Base-by-base conservation (phyloP, 2,888 invertebrate genomes). In the Hydroisotoma schaefferi region DNA sequence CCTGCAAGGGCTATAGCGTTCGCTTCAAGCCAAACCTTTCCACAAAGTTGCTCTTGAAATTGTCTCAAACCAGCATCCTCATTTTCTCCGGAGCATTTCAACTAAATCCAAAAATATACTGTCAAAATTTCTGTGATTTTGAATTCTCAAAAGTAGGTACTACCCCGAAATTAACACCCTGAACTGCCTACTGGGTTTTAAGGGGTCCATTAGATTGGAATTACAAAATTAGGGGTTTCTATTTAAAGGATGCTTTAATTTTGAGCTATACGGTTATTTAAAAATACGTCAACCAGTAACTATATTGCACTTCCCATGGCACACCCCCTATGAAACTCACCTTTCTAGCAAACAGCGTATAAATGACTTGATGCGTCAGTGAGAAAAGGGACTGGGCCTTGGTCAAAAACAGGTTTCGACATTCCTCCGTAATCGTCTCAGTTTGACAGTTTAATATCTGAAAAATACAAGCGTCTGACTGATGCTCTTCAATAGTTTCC, bases 341-440 rank as follows among this genome's bases (percentile, higher is more conserved):
- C 63, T 68, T 63, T 43, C 61, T 48, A 15, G 66, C 68, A 28
- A 70, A 44, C 0, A 68, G 55, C 46, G 63, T 65, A 58, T 61
- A 70, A 28, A 70, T 57, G 22, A 70, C 65, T 59, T 70, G 70
- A 62, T 70, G 70, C 0, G 70, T 70, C 37, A 70, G 52, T 5
- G 70, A 68, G 43, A 67, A 70, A 25, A 60, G 48, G 5, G 62
- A 57, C 23, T 57, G 49, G 15, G 63, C 64, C 22, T 53, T 37
- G 10, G 37, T 28, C 53, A 68, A 53, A 56, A 70, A 70, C n/a
- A 64, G 18, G 29, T 53, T 25, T 20, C 28, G 43, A 56, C 70
- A 70, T 1, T 33, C 44, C 1, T 60, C 44, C 1, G 67, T 57
- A 18, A 67, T 25, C n/a, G 55, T 37, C 22, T 46, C 54, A 22